phyloP scores from a whole-genome alignment of 2,888 invertebrate genomes.

The Thera obeliscata region DNA sequence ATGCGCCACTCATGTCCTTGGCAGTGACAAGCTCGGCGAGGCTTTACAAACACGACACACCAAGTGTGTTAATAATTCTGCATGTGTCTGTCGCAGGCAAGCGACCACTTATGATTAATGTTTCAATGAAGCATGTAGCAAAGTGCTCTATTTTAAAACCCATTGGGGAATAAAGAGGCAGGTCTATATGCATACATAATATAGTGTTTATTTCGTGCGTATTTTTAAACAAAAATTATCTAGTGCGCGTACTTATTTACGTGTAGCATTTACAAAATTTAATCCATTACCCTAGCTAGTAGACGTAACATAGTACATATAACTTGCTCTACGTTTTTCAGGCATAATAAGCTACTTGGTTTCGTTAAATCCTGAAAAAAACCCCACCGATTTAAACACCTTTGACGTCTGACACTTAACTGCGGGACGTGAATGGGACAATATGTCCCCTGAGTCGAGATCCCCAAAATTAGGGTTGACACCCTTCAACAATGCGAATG shows the following conservation, averaged over 20 bases:
- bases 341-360: not conserved
- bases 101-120: slow-evolving; percentile 20
- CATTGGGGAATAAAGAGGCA: slow-evolving; percentile 2
- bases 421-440: slow-evolving; percentile 54
- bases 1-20: slow-evolving; percentile 44
- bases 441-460: slow-evolving; percentile 58
- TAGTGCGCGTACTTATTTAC: not conserved
- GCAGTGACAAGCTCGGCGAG: slow-evolving; percentile 47
- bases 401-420: slow-evolving; percentile 69
- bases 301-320: not conserved
- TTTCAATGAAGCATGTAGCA: slow-evolving; percentile 9
- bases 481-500: slow-evolving; percentile 74
- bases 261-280: not conserved
- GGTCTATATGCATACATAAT: not conserved
- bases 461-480: slow-evolving; percentile 73
- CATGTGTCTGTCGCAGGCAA: slow-evolving; percentile 35
- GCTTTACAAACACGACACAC: slow-evolving; percentile 34
- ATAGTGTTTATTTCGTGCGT: not conserved
- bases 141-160: slow-evolving; percentile 19
- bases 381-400: slow-evolving; percentile 10
- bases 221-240: not conserved
- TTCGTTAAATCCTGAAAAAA: slow-evolving; percentile 6
- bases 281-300: not conserved
- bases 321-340: not conserved
- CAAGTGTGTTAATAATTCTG: slow-evolving; percentile 40